These are phyloP conservation scores for Hyles lineata DNA, from an alignment of 2,888 invertebrate species.

Conservation along the genomic window DNA sequence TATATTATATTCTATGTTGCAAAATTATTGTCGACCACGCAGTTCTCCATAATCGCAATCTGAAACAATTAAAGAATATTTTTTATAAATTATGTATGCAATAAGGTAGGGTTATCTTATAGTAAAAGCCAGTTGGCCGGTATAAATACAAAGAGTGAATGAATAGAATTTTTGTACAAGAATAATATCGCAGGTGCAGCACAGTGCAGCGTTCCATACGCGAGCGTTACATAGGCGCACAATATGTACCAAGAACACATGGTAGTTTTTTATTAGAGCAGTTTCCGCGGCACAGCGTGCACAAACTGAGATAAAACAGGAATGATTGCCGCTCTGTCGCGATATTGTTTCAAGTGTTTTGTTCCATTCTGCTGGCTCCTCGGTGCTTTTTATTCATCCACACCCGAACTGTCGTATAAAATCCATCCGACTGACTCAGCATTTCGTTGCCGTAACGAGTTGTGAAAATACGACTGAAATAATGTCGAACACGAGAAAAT, in stretches of 20 bases:
- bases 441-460: conserved; percentile 53
- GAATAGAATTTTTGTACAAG: conserved; percentile 5
- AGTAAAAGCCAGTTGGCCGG: no score
- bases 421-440: conserved; percentile 54
- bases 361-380: conserved; percentile 70
- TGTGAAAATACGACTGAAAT: conserved; percentile 34
- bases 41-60: conserved; percentile 10
- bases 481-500: conserved; percentile 33
- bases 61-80: conserved; percentile 15
- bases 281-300: conserved; percentile 78
- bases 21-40: background rate
- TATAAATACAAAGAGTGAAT: no score
- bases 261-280: conserved; percentile 80
- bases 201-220: conserved; percentile 38
- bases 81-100: background rate
- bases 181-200: conserved; percentile 36
- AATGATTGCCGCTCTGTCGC: conserved; percentile 81
- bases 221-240: conserved; percentile 37
- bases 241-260: conserved; percentile 52
- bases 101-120: background rate
- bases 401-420: conserved; percentile 62
- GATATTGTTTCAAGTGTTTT: conserved; percentile 82
- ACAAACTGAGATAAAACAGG: conserved; percentile 83
- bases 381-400: conserved; percentile 69
- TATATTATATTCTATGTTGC: background rate